Conservation (phyloP, 2,888 invertebrate species). For the Panzeria rudis region DNA sequence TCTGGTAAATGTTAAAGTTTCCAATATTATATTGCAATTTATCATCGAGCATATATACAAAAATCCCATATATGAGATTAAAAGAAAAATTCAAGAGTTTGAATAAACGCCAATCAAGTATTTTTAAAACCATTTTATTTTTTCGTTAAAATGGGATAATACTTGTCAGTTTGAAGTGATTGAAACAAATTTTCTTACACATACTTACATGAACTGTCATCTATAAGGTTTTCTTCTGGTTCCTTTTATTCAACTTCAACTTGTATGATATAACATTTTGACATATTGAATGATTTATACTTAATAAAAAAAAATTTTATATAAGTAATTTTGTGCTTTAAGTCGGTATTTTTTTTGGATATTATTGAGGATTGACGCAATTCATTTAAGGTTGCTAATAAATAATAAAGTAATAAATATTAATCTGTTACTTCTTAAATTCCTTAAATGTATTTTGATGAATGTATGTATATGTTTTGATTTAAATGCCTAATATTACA, state of each 20-base stretch:
- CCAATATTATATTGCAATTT: conserved; percentile 63
- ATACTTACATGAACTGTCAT: background rate
- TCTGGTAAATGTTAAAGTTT: background rate
- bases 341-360: background rate
- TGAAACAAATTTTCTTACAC: conserved; percentile 60
- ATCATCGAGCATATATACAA: conserved; percentile 34
- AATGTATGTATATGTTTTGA: too few relatives aligned
- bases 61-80: background rate
- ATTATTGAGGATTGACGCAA: background rate
- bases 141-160: conserved; percentile 43
- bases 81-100: conserved; percentile 27
- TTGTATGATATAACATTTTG: conserved; percentile 47
- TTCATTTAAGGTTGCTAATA: too few relatives aligned
- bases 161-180: conserved; percentile 64
- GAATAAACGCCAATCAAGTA: conserved; percentile 20
- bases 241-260: conserved; percentile 14
- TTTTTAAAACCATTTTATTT: conserved; percentile 32
- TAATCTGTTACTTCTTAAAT: too few relatives aligned
- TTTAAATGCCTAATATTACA: too few relatives aligned
- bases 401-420: too few relatives aligned
- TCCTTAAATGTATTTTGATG: too few relatives aligned
- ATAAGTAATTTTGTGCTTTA: background rate
- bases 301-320: background rate
- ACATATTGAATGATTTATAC: conserved; percentile 53
- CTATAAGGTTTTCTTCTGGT: background rate